A percentile compares a stretch with the other conserved stretches of the same genome.
These are phyloP conservation scores for Ariolimax columbianus DNA, from an alignment of 2,888 invertebrate species.

Conservation along the genomic window DNA sequence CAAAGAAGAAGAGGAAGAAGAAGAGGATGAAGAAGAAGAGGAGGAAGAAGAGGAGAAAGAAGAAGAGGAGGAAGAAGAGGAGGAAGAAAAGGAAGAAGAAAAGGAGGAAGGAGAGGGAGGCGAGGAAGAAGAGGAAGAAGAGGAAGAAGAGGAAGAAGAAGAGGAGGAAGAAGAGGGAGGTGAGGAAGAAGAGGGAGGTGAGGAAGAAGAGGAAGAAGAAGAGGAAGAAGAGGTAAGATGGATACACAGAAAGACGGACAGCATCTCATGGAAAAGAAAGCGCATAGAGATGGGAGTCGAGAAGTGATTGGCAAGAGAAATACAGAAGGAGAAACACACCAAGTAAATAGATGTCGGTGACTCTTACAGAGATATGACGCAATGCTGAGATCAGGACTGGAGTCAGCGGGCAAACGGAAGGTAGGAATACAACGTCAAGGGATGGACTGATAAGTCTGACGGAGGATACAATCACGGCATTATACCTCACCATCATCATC, in stretches of 20 bases:
- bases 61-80: background rate
- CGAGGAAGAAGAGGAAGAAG: slow-evolving; percentile 1
- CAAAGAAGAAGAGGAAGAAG: slow-evolving; percentile 36
- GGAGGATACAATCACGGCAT: background rate
- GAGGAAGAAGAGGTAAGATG: background rate
- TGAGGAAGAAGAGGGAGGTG: slow-evolving; percentile 9
- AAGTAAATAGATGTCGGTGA: no score
- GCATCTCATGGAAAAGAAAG: background rate
- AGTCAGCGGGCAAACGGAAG: no score
- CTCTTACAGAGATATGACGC: no score
- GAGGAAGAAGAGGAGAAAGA: background rate
- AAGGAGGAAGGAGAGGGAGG: background rate
- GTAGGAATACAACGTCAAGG: no score
- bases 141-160: background rate
- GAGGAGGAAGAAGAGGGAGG: slow-evolving; percentile 16
- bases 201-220: background rate
- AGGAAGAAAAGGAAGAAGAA: background rate
- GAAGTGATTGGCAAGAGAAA: background rate
- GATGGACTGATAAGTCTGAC: no score
- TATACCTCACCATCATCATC: background rate
- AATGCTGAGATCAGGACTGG: no score
- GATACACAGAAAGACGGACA: no score
- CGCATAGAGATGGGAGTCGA: background rate
- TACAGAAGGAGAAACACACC: no score
- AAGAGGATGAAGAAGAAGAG: background rate